These are phyloP conservation scores for Rhodophaea formosa DNA, from an alignment of 2,888 invertebrate genomes.

Conservation along the genomic window DNA sequence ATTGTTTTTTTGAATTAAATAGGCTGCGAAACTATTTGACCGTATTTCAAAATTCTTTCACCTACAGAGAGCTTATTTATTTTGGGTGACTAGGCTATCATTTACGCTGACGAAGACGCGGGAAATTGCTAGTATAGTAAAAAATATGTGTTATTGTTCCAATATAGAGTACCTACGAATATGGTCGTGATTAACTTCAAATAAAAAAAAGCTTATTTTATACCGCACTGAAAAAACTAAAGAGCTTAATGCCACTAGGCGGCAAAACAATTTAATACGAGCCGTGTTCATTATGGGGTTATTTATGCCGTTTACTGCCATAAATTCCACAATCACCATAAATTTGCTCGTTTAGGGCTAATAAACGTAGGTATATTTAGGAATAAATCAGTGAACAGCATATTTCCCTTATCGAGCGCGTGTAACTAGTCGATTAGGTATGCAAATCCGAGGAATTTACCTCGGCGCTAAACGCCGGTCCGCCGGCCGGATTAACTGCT, in stretches of 20 bases:
- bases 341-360: constrained; percentile 49
- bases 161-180: too few species aligned
- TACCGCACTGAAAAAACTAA: neutral
- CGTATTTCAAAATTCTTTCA: too few species aligned
- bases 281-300: neutral
- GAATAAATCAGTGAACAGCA: constrained; percentile 59
- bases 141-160: too few species aligned
- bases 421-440: constrained; percentile 61
- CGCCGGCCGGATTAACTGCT: constrained; percentile 5
- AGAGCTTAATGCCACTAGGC: neutral
- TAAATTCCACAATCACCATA: constrained; percentile 33
- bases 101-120: too few species aligned
- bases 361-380: constrained; percentile 45
- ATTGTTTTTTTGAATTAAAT: too few species aligned
- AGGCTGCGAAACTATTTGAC: too few species aligned
- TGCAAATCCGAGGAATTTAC: constrained; percentile 60
- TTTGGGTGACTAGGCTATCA: too few species aligned
- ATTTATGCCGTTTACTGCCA: constrained; percentile 13
- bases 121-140: too few species aligned
- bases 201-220: neutral
- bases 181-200: neutral
- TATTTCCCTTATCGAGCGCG: constrained; percentile 54
- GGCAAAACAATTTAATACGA: constrained; percentile 13
- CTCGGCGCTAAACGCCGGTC: constrained; percentile 49
- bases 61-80: too few species aligned